Evolutionary conservation across 1,140 invertebrate species (phyloP), one percentile per base, ranked within the genome.

Genomic region (Stegodyphus dumicola): DNA sequence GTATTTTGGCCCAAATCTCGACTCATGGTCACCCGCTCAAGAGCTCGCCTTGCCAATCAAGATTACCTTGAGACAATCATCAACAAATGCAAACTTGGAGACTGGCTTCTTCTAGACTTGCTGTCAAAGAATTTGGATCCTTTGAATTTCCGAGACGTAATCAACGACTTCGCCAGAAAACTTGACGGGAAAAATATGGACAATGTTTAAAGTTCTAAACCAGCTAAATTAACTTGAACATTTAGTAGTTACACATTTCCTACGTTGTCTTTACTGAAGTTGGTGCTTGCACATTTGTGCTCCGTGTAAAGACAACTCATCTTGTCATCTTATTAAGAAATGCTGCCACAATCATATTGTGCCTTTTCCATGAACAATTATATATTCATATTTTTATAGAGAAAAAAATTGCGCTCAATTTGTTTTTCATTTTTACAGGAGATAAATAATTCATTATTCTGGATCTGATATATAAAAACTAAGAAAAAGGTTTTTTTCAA

Each of bases 51-150:
- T 18, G 73, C 87, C n/a, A 87, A 88, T 52, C 80, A 69, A n/a
- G 81, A 88, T 15, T 67, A 81, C 15, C 69, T 88, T 13, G 84
- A 87, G 18, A 33, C 83, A 17, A 85, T 88, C 51, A 64, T 88
- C 56, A 80, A 85, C 52, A 77, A 75, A 51, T 87, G 83, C 71
- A 79, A 96, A 94, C 93, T 96, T 87, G 95, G 96, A 51, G 95
- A 97, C 89, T 97, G 96, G 91, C 92, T 97, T 73, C 91, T 97
- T 73, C 90, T 97, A 54, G 95, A 96, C 89, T 90, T 96, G 67
- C 90, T 97, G 15, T 95, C 95, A 49, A 95, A 96, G 90, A 97
- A 97, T 90, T 93, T 96, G 91, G 96, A 95, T 89, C 71, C 89
- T 52, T 56, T 88, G n/a, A 88, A 89, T 56, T 88, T 87, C 67